Conservation (phyloP, 2,888 invertebrate genomes). For the Diabrotica balteata region DNA sequence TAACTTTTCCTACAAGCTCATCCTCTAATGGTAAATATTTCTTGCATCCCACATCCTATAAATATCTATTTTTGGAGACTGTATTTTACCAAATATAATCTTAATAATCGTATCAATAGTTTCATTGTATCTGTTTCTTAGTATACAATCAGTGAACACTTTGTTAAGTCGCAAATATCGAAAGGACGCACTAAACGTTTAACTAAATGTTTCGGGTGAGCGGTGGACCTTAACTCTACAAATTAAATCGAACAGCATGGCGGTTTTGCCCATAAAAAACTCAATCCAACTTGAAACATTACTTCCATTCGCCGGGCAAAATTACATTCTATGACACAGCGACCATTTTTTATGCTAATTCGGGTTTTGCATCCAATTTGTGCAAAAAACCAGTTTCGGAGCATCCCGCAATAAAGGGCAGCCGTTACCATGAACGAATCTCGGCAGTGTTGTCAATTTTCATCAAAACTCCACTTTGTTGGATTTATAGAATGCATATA, state of each 20-base stretch:
- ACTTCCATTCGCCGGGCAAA: slow-evolving; percentile 23
- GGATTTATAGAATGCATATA: too few species aligned
- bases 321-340: slow-evolving; percentile 23
- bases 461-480: background rate
- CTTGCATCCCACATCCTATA: too few species aligned
- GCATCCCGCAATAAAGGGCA: slow-evolving; percentile 23
- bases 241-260: slow-evolving; percentile 3
- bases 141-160: too few species aligned
- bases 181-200: slow-evolving; percentile 9
- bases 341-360: slow-evolving; percentile 28
- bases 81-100: too few species aligned
- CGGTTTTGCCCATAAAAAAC: slow-evolving; percentile 9
- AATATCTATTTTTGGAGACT: too few species aligned
- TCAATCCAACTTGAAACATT: slow-evolving; percentile 24
- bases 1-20: too few species aligned
- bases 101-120: too few species aligned
- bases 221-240: slow-evolving; percentile 10
- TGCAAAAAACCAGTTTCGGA: slow-evolving; percentile 20
- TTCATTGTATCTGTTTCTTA: too few species aligned
- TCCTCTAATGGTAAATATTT: too few species aligned
- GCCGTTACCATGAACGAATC: slow-evolving; percentile 22
- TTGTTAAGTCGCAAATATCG: too few species aligned
- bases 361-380: slow-evolving; percentile 26
- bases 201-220: slow-evolving; percentile 3
- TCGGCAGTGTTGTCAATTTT: slow-evolving; percentile 9